Conservation (phyloP, 2,888 invertebrate genomes). For the Lepidochitona cinerea region DNA sequence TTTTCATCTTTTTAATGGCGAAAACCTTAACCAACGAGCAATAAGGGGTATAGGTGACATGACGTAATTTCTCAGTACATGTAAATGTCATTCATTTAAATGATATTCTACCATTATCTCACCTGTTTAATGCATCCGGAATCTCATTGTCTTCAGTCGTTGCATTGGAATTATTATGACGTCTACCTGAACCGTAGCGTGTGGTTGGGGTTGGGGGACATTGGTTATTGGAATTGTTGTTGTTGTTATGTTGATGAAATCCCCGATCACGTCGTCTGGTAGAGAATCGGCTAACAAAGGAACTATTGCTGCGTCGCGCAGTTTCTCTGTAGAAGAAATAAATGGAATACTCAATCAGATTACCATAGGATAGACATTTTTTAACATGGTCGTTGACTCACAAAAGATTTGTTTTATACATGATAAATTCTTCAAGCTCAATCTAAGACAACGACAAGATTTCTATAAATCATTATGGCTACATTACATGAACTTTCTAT, state of each 20-base stretch:
- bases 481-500: too few relatives aligned
- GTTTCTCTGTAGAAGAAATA: not conserved
- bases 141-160: slow-evolving; percentile 42
- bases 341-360: not conserved
- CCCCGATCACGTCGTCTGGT: slow-evolving; percentile 59
- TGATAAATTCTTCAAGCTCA: not conserved
- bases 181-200: slow-evolving; percentile 6
- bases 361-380: not conserved
- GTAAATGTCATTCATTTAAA: too few relatives aligned
- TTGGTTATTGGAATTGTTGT: slow-evolving; percentile 38
- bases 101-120: too few relatives aligned
- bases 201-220: slow-evolving; percentile 46
- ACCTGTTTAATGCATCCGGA: slow-evolving; percentile 59
- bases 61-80: too few relatives aligned
- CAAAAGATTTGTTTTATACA: not conserved
- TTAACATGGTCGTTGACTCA: not conserved
- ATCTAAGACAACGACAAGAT: too few relatives aligned
- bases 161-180: not conserved
- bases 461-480: too few relatives aligned
- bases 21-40: too few relatives aligned
- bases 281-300: slow-evolving; percentile 91
- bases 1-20: too few relatives aligned
- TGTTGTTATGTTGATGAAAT: slow-evolving; percentile 21
- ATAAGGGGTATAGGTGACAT: too few relatives aligned
- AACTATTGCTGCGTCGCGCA: slow-evolving; percentile 80